These are phyloP conservation scores for Eulithis testata DNA, from an alignment of 2,888 invertebrate genomes.

Conservation along the genomic window DNA sequence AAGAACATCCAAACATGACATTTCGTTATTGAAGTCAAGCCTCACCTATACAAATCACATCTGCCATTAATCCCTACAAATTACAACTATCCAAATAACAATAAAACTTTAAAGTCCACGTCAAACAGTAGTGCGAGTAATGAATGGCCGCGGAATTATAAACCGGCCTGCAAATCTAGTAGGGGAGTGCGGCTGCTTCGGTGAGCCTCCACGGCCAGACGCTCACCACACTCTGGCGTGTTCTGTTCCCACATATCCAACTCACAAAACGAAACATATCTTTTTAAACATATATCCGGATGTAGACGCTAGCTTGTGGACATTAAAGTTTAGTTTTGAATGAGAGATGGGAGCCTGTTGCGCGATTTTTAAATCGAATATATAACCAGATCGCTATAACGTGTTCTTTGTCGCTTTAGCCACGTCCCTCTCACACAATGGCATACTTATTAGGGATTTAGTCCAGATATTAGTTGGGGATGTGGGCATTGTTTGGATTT, in stretches of 20 bases:
- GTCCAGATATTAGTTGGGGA: constrained; percentile 85
- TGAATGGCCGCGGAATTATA: constrained; percentile 80
- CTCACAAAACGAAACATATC: constrained; percentile 49
- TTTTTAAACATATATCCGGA: constrained; percentile 40
- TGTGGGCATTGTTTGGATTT: constrained; percentile 82
- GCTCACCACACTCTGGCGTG: constrained; percentile 81
- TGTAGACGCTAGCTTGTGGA: constrained; percentile 24
- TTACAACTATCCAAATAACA: constrained; percentile 53
- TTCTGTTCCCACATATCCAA: constrained; percentile 60
- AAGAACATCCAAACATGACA: constrained; percentile 8
- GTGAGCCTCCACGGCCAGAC: constrained; percentile 84
- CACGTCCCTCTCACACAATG: constrained; percentile 84
- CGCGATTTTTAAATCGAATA: constrained; percentile 27
- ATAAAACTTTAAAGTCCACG: constrained; percentile 67
- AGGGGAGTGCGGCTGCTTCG: constrained; percentile 83
- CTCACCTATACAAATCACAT: constrained; percentile 47
- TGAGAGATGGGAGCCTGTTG: constrained; percentile 19
- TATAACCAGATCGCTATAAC: constrained; percentile 78
- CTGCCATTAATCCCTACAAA: constrained; percentile 59
- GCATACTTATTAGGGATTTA: constrained; percentile 85
- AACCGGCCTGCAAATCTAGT: constrained; percentile 81
- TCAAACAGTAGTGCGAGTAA: constrained; percentile 78
- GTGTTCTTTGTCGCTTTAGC: constrained; percentile 82
- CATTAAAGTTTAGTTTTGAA: constrained; percentile 40
- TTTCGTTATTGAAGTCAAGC: constrained; percentile 12